phyloP scores from a whole-genome alignment of 2,888 invertebrate species.

The Myopa testacea region DNA sequence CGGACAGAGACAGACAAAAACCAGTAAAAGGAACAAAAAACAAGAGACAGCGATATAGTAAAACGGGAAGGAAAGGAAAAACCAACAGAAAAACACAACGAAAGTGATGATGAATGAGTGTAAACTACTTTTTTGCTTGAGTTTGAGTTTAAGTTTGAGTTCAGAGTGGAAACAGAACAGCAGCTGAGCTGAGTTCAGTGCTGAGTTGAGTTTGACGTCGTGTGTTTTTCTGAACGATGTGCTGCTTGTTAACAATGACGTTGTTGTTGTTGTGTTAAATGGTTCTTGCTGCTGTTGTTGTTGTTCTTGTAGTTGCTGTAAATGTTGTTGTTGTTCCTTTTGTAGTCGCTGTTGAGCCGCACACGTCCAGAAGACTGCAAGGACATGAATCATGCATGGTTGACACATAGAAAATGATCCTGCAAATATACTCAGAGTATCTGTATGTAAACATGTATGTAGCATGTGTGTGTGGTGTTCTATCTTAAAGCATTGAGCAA shows the following conservation, averaged over 20 bases:
- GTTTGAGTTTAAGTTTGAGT: no score
- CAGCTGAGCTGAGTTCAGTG: no score
- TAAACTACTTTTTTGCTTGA: no score
- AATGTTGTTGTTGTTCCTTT: no score
- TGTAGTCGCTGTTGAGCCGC: neutral
- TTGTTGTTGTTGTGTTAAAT: no score
- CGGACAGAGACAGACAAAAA: neutral
- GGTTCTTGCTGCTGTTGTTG: no score
- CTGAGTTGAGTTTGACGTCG: neutral
- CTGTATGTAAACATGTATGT: neutral
- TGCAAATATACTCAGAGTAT: neutral
- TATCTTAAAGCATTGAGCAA: no score
- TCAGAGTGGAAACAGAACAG: no score
- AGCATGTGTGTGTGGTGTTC: neutral
- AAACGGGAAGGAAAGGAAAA: neutral
- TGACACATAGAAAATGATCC: neutral
- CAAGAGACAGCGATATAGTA: neutral
- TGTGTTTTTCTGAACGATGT: neutral
- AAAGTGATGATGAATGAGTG: neutral
- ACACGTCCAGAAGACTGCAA: neutral
- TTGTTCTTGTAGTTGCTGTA: no score
- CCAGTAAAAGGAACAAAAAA: neutral
- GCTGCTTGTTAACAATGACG: no score
- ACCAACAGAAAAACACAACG: neutral
- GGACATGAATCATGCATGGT: neutral